Conservation (phyloP, 2,888 invertebrate species). For the Drosophila subquinaria region DNA sequence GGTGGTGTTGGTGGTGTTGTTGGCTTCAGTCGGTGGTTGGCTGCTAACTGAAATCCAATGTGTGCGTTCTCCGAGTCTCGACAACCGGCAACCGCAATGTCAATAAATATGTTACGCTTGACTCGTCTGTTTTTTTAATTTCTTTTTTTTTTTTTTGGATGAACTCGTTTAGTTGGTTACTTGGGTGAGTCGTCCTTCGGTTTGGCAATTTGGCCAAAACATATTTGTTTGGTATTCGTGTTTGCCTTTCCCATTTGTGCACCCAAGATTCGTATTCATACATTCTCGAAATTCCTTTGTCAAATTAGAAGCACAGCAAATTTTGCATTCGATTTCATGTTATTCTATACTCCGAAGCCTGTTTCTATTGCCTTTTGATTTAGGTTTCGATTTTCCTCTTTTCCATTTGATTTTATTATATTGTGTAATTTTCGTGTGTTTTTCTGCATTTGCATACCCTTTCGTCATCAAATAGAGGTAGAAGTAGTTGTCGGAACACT, state of each 20-base stretch:
- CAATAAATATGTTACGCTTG: conserved; percentile 82
- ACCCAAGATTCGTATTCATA: conserved; percentile 3
- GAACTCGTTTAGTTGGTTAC: conserved; percentile 32
- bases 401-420: conserved; percentile 32
- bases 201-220: conserved; percentile 76
- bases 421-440: conserved; percentile 12
- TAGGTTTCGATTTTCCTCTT: conserved; percentile 26
- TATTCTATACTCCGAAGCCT: conserved; percentile 33
- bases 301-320: conserved; percentile 52
- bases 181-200: conserved; percentile 25
- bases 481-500: too few species aligned
- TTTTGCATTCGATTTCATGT: conserved; percentile 42
- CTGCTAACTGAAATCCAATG: conserved; percentile 74
- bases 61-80: conserved; percentile 51
- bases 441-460: conserved; percentile 7
- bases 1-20: conserved; percentile 41
- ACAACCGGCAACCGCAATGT: conserved; percentile 72
- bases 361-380: conserved; percentile 25
- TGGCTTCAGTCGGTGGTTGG: conserved; percentile 53
- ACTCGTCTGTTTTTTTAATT: conserved; percentile 56
- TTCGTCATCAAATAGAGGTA: not conserved
- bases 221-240: conserved; percentile 75
- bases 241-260: conserved; percentile 27
- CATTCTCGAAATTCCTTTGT: conserved; percentile 21
- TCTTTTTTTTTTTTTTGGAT: conserved; percentile 16